These are phyloP conservation scores for Dryadula phaetusa DNA, from an alignment of 2,888 invertebrate genomes.

Conservation along the genomic window DNA sequence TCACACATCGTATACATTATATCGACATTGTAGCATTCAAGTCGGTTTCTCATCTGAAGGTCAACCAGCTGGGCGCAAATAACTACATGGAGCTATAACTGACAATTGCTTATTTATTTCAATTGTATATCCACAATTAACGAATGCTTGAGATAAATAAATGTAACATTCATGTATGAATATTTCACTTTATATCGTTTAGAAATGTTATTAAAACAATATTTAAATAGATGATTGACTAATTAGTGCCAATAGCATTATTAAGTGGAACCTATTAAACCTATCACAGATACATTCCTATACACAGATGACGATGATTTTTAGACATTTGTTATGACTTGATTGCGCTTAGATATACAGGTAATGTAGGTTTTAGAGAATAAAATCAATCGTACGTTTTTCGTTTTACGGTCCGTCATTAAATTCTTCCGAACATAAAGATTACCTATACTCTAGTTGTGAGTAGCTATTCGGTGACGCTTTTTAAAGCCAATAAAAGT, in stretches of 20 bases:
- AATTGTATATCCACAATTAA: neutral
- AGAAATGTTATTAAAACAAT: too few species aligned
- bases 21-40: conserved; percentile 23
- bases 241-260: too few species aligned
- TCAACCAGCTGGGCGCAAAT: conserved; percentile 29
- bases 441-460: conserved; percentile 29
- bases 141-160: neutral
- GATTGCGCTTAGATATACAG: too few species aligned
- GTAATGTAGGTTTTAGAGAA: neutral
- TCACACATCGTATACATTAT: conserved; percentile 13
- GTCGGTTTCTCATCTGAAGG: conserved; percentile 36
- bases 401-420: conserved; percentile 19
- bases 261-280: too few species aligned
- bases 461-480: conserved; percentile 21
- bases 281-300: too few species aligned
- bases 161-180: neutral
- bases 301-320: too few species aligned
- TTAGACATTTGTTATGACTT: too few species aligned
- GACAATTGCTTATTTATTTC: conserved; percentile 25
- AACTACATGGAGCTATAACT: conserved; percentile 31
- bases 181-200: too few species aligned
- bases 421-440: conserved; percentile 34
- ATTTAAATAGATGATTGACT: too few species aligned
- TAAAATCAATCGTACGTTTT: conserved; percentile 16
- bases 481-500: conserved; percentile 29